Evolutionary conservation across 1,140 invertebrate species (phyloP).

Genomic region (Contarinia nasturtii): DNA sequence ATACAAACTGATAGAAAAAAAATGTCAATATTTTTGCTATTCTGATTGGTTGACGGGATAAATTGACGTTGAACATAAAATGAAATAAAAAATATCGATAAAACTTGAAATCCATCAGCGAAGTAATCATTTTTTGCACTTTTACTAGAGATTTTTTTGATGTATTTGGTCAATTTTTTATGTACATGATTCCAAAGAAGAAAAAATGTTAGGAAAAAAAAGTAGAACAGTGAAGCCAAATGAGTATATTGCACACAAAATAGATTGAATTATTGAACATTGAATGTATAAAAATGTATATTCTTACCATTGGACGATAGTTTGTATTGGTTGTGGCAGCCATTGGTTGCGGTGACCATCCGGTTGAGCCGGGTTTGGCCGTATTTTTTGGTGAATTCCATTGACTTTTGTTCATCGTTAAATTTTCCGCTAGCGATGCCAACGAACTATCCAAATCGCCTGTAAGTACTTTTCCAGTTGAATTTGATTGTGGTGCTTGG

Average conservation of each 20-base stretch:
- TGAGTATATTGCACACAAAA: not conserved
- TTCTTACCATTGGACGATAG: conserved; percentile 65
- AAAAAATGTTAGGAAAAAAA: not conserved
- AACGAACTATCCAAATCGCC: conserved; percentile 83
- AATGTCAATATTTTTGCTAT: no score
- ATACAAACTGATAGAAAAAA: no score
- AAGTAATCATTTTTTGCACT: no score
- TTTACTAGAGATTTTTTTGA: not conserved
- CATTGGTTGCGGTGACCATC: conserved; percentile 70
- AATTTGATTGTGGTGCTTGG: conserved; percentile 24
- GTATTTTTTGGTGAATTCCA: conserved; percentile 75
- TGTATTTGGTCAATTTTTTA: no score
- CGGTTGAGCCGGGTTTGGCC: conserved; percentile 48
- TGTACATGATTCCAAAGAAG: not conserved
- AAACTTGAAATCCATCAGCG: no score
- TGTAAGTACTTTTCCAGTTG: conserved; percentile 56
- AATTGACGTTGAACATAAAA: no score
- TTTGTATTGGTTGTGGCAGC: conserved; percentile 65
- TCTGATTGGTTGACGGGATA: no score
- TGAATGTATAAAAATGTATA: conserved; percentile 4
- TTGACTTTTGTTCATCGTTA: conserved; percentile 75
- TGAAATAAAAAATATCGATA: no score
- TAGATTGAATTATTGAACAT: not conserved
- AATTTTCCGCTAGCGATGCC: conserved; percentile 74
- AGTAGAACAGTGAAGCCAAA: not conserved